Evolutionary conservation across 2,888 invertebrate species (phyloP).

Genomic region (Rhimphoctona megacephalus): DNA sequence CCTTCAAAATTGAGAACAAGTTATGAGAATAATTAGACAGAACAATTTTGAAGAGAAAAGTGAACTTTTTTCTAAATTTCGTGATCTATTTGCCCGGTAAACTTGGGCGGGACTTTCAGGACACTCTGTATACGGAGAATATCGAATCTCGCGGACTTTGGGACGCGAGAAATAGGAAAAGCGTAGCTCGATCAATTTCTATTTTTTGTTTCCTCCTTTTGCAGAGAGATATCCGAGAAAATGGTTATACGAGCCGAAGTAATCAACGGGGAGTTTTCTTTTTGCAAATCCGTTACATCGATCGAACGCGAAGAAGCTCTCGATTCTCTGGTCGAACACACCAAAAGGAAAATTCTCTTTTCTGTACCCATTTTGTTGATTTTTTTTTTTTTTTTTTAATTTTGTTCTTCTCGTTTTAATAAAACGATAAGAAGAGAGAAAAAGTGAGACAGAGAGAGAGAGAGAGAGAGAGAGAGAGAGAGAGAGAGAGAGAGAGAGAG

Average conservation of each 20-base stretch:
- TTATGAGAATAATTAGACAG: background rate
- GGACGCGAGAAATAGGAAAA: slow-evolving; percentile 40
- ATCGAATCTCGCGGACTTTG: background rate
- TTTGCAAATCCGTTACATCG: slow-evolving; percentile 19
- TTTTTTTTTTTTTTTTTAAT: slow-evolving; percentile 31
- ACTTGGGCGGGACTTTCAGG: background rate
- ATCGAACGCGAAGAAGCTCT: slow-evolving; percentile 29
- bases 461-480: background rate
- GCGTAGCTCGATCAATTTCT: slow-evolving; percentile 39
- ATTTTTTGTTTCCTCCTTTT: slow-evolving; percentile 15
- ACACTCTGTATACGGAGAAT: background rate
- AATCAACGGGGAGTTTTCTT: slow-evolving; percentile 14
- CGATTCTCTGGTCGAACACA: slow-evolving; percentile 8
- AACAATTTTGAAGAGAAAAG: background rate
- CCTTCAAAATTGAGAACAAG: background rate
- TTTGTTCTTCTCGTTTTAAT: slow-evolving; percentile 3
- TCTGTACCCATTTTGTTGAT: background rate
- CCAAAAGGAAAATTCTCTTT: slow-evolving; percentile 48
- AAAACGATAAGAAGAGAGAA: background rate
- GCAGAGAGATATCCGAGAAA: slow-evolving; percentile 31
- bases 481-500: background rate
- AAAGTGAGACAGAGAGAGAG: background rate
- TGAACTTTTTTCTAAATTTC: background rate
- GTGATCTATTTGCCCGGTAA: background rate
- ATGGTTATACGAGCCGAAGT: slow-evolving; percentile 13